Conservation (phyloP, 2,888 invertebrate genomes). For the Dexiosoma caninum region DNA sequence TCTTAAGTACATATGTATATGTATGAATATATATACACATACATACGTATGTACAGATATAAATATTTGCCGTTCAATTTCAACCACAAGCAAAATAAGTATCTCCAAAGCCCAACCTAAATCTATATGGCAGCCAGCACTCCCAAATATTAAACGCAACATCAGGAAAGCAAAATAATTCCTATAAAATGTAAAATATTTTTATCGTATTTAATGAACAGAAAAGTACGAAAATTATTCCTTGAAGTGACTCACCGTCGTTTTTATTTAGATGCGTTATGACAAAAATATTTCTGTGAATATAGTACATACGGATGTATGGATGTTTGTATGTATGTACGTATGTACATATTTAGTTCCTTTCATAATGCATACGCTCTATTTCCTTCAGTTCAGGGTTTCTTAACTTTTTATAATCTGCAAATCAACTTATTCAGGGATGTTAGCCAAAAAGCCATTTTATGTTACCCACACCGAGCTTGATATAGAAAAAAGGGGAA, state of each 20-base stretch:
- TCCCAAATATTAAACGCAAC: conserved; percentile 40
- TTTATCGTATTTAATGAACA: conserved; percentile 3
- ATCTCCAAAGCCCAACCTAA: conserved; percentile 39
- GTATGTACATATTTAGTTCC: not conserved
- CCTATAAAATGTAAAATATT: not conserved
- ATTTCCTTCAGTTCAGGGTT: not conserved
- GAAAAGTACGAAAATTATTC: conserved; percentile 47
- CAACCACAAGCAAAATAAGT: not conserved
- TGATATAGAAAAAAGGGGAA: no score
- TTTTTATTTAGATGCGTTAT: conserved; percentile 39
- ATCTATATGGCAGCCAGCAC: conserved; percentile 29
- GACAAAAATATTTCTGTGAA: conserved; percentile 1
- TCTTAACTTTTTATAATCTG: not conserved
- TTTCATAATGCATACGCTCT: not conserved
- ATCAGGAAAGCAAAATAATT: conserved; percentile 7
- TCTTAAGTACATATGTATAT: not conserved
- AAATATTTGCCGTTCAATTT: conserved; percentile 37
- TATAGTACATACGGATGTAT: no score
- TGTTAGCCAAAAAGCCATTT: no score
- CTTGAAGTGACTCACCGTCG: conserved; percentile 53
- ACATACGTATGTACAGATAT: conserved; percentile 23
- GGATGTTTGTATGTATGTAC: no score
- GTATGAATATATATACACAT: conserved; percentile 1
- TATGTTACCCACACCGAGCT: no score
- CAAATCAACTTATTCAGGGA: not conserved